phyloP scores from a whole-genome alignment of 1,140 invertebrate species.

The Neotoxoptera formosana region DNA sequence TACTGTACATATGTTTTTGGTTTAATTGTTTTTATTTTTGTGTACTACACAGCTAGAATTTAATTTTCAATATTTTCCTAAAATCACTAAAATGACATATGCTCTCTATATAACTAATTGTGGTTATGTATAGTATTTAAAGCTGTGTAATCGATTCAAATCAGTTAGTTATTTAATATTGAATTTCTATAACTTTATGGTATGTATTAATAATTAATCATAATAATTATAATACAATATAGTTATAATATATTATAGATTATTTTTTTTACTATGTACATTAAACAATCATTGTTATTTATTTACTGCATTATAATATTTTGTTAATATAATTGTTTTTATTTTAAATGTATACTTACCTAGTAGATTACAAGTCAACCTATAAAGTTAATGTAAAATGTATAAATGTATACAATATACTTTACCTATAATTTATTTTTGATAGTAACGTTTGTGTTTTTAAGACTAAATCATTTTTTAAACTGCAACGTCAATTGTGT shows the following conservation, averaged over 20 bases:
- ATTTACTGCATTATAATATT: slow-evolving; percentile 10
- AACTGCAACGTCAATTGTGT: neutral
- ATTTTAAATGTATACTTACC: slow-evolving; percentile 42
- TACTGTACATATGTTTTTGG: neutral
- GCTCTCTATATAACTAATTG: neutral
- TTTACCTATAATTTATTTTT: slow-evolving; percentile 16
- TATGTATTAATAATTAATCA: neutral
- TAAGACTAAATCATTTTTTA: slow-evolving; percentile 29
- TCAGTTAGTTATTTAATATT: neutral
- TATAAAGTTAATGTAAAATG: slow-evolving; percentile 47
- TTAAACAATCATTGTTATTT: slow-evolving; percentile 34
- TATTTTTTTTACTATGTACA: slow-evolving; percentile 6
- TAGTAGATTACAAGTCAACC: neutral
- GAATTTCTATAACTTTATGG: neutral
- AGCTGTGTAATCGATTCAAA: neutral
- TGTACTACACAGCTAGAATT: neutral
- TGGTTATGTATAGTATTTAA: neutral
- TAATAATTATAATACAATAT: neutral
- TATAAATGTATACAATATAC: slow-evolving; percentile 42
- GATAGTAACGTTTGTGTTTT: slow-evolving; percentile 30
- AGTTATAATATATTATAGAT: neutral
- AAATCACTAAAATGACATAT: slow-evolving; percentile 19
- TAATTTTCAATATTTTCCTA: neutral
- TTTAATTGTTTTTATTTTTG: neutral
- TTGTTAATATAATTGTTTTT: slow-evolving; percentile 24